These are phyloP conservation scores for Artemia franciscana DNA, from an alignment of 1,140 invertebrate genomes.

Conservation along the genomic window DNA sequence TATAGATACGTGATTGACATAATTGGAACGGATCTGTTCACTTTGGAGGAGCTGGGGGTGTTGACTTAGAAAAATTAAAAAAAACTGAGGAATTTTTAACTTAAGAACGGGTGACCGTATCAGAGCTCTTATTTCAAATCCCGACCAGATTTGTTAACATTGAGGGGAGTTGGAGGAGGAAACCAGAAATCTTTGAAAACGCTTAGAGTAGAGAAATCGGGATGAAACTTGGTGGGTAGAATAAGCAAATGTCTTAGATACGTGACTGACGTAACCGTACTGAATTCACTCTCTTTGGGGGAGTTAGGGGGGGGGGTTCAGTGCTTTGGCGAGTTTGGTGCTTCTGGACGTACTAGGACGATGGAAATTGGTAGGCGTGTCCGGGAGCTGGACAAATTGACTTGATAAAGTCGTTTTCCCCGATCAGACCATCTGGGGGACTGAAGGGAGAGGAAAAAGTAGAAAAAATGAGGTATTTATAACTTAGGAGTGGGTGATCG, in stretches of 20 bases:
- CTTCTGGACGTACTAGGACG: background rate
- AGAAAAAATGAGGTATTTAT: too few relatives aligned
- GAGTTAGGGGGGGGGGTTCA: background rate
- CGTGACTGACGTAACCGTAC: background rate
- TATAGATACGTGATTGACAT: too few relatives aligned
- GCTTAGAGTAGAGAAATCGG: background rate
- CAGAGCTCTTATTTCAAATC: background rate
- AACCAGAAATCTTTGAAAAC: background rate
- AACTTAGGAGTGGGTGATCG: too few relatives aligned
- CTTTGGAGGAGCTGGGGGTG: too few relatives aligned
- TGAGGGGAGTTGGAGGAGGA: too few relatives aligned
- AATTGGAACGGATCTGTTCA: too few relatives aligned
- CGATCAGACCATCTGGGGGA: too few relatives aligned
- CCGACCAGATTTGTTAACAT: background rate
- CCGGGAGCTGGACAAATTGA: background rate
- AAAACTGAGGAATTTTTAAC: too few relatives aligned
- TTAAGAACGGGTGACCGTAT: background rate
- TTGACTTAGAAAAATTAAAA: too few relatives aligned
- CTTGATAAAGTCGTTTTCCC: too few relatives aligned
- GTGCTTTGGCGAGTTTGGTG: background rate
- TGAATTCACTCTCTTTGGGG: background rate
- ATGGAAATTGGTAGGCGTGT: background rate
- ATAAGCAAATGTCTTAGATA: background rate
- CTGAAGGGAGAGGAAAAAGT: too few relatives aligned
- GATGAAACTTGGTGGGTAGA: background rate